Percentiles rank a stretch among this genome's conserved stretches.
These are phyloP conservation scores for Eubasilissa regina DNA, from an alignment of 1,140 invertebrate species.

Conservation along the genomic window DNA sequence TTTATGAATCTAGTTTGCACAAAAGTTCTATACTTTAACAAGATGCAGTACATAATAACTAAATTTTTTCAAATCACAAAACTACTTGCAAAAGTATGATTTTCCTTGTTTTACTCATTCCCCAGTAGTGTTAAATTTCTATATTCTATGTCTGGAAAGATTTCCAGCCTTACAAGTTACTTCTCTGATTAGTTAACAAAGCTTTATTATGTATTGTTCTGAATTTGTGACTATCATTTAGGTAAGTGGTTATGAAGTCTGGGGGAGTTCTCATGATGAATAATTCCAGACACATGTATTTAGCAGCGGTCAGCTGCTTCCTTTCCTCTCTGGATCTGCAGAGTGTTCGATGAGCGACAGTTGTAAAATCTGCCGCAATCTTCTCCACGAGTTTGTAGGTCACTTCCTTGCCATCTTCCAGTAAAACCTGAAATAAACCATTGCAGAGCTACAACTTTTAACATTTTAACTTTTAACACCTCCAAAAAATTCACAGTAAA, in stretches of 20 bases:
- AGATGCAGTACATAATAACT: no score
- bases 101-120: no score
- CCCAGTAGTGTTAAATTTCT: no score
- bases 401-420: conserved; percentile 70
- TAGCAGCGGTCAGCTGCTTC: conserved; percentile 69
- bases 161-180: conserved; percentile 63
- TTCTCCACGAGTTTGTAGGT: conserved; percentile 69
- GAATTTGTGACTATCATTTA: conserved; percentile 74
- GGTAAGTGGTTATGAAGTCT: conserved; percentile 75
- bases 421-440: conserved; percentile 44
- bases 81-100: no score
- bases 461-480: background rate
- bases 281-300: conserved; percentile 73
- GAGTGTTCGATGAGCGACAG: conserved; percentile 65
- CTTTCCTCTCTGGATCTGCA: conserved; percentile 65
- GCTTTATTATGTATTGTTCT: conserved; percentile 71
- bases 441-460: background rate
- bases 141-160: no score
- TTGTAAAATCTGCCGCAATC: conserved; percentile 65
- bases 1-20: no score
- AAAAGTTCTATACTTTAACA: no score
- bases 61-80: no score
- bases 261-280: conserved; percentile 71
- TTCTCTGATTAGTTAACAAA: conserved; percentile 59
- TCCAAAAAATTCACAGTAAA: background rate